A percentile compares a stretch with the other conserved stretches of the same genome.
These are phyloP conservation scores for Ceriagrion tenellum DNA, from an alignment of 2,888 invertebrate species.

Conservation along the genomic window DNA sequence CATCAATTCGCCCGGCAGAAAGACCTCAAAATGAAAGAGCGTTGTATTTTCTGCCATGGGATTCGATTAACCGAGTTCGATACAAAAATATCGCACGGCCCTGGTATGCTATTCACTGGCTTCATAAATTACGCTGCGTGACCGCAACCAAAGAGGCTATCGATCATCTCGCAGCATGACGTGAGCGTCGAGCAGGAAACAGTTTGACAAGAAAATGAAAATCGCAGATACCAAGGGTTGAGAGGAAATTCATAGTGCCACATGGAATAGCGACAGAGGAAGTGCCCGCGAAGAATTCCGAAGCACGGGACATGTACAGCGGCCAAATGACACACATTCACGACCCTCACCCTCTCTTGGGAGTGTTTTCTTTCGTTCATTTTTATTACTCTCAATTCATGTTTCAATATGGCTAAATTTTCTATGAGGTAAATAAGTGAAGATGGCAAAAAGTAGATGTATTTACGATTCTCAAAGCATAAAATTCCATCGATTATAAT, in stretches of 20 bases:
- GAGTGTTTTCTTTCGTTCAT: too few species aligned
- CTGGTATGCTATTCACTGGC: neutral
- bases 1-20: too few species aligned
- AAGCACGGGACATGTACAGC: neutral
- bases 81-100: neutral
- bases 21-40: neutral
- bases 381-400: too few species aligned
- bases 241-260: neutral
- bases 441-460: too few species aligned
- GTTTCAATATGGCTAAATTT: too few species aligned
- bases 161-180: neutral
- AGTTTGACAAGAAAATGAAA: conserved; percentile 5
- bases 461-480: too few species aligned
- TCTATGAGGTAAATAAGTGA: too few species aligned
- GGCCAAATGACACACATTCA: too few species aligned
- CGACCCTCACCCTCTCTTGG: too few species aligned
- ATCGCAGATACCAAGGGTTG: neutral
- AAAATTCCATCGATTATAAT: too few species aligned
- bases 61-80: neutral
- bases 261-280: too few species aligned
- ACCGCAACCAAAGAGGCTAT: neutral
- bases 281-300: neutral
- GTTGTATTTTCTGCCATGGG: neutral
- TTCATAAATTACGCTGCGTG: neutral
- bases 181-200: neutral